Percentiles rank a stretch among this genome's conserved stretches.
Conservation (phyloP, 2,113 vertebrate species). For the Perca fluviatilis region DNA sequence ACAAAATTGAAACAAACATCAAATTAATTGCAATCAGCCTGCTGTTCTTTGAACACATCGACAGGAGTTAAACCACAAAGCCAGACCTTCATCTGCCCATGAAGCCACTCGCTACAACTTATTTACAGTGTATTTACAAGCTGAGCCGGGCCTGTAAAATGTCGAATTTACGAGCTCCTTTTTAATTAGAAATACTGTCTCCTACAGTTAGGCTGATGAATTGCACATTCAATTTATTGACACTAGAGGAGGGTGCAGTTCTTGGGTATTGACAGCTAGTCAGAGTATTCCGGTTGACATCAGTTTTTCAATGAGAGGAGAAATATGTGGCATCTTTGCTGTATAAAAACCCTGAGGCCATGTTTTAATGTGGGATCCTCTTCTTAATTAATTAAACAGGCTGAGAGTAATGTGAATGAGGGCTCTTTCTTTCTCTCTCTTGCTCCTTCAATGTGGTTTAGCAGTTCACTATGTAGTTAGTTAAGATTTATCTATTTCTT, state of each 20-base stretch:
- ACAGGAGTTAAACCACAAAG: conserved; percentile 58
- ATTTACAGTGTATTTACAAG: conserved; percentile 80
- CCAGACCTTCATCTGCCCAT: conserved; percentile 66
- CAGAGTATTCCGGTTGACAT: conserved; percentile 47
- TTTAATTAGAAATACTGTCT: conserved; percentile 92
- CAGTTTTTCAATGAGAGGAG: conserved; percentile 73
- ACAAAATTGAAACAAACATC: not conserved
- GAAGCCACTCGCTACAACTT: conserved; percentile 68
- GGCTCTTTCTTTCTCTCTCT: conserved; percentile 6
- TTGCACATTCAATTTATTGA: conserved; percentile 82
- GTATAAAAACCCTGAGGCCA: conserved; percentile 59
- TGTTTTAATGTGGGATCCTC: conserved; percentile 60
- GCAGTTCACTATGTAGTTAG: not conserved
- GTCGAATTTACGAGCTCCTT: conserved; percentile 86
- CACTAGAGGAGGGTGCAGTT: conserved; percentile 62
- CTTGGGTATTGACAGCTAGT: conserved; percentile 63
- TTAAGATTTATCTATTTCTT: conserved; percentile 22
- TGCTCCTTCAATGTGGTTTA: conserved; percentile 16
- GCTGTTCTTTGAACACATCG: conserved; percentile 51
- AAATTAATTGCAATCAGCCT: conserved; percentile 34
- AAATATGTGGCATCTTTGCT: conserved; percentile 59
- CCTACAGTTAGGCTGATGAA: conserved; percentile 84
- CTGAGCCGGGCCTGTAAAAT: conserved; percentile 83
- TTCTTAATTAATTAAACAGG: conserved; percentile 62
- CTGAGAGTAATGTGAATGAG: conserved; percentile 34